These are phyloP conservation scores for Forbesichthys papilliferus DNA, from an alignment of 2,113 vertebrate genomes.

Conservation along the genomic window DNA sequence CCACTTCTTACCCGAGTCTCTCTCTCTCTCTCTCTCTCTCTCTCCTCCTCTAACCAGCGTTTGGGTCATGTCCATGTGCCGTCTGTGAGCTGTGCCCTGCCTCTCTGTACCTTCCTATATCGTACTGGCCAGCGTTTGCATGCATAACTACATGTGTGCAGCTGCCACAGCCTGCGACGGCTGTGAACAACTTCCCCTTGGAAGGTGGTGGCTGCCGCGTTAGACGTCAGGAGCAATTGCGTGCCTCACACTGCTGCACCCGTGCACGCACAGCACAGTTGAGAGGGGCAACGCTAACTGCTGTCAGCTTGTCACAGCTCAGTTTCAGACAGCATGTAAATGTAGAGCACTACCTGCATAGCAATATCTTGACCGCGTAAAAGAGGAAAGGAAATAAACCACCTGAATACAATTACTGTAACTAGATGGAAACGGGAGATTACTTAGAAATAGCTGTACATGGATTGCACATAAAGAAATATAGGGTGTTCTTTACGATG, in stretches of 20 bases:
- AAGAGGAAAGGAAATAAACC: neutral
- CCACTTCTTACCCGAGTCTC: conserved; percentile 65
- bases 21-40: conserved; percentile 15
- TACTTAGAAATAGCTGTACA: neutral
- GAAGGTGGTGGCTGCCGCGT: no score
- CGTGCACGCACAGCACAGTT: conserved; percentile 44
- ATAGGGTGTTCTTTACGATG: neutral
- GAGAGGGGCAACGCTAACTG: conserved; percentile 57
- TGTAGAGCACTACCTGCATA: conserved; percentile 54
- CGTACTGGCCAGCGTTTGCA: no score
- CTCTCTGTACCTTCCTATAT: neutral
- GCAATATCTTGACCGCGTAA: conserved; percentile 34
- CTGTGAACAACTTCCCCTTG: no score
- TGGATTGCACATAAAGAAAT: neutral
- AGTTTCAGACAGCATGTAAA: conserved; percentile 60
- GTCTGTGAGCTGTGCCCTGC: neutral
- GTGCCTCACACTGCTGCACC: neutral
- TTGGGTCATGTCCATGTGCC: neutral
- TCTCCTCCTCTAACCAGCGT: conserved; percentile 2
- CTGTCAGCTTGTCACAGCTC: conserved; percentile 64
- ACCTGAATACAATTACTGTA: neutral
- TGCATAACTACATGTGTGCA: no score
- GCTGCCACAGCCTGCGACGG: no score
- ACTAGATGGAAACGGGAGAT: neutral
- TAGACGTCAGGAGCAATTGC: neutral